Percentiles rank a stretch among this genome's conserved stretches.
Conservation (phyloP, 2,888 invertebrate species). For the Neoitamus cyanurus region DNA sequence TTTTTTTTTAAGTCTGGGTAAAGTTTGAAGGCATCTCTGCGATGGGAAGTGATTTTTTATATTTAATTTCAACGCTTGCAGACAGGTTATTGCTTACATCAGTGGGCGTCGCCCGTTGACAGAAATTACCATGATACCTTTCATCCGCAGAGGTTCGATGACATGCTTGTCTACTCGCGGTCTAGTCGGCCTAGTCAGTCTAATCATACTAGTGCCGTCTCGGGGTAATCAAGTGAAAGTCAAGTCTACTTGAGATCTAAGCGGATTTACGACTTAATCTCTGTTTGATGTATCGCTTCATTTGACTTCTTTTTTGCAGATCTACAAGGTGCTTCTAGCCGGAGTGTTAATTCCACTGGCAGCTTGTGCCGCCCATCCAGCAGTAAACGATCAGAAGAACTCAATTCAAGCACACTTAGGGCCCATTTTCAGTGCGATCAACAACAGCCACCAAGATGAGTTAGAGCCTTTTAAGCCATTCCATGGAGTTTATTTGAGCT, state of each 20-base stretch:
- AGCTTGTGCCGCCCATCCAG: neutral
- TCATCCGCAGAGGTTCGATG: neutral
- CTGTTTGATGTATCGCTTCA: neutral
- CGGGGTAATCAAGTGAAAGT: neutral
- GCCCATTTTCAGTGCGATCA: conserved; percentile 9
- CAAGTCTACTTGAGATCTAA: neutral
- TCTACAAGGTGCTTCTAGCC: neutral
- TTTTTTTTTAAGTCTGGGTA: neutral
- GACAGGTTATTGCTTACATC: neutral
- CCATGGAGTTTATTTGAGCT: neutral
- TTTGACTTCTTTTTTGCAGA: neutral
- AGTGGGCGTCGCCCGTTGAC: neutral
- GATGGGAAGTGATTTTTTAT: neutral
- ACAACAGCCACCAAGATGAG: neutral
- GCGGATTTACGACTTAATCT: neutral
- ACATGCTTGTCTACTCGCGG: neutral
- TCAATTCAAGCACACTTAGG: neutral
- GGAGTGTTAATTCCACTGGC: neutral
- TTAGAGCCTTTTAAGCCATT: conserved; percentile 9
- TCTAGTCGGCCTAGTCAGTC: neutral
- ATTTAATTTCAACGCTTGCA: neutral
- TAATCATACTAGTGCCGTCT: neutral
- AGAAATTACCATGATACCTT: conserved; percentile 24
- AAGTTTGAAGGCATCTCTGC: neutral
- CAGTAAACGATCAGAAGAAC: neutral